A percentile compares a stretch with the other conserved stretches of the same genome.
Conservation (phyloP, 2,888 invertebrate genomes). For the Synanthedon formicaeformis region DNA sequence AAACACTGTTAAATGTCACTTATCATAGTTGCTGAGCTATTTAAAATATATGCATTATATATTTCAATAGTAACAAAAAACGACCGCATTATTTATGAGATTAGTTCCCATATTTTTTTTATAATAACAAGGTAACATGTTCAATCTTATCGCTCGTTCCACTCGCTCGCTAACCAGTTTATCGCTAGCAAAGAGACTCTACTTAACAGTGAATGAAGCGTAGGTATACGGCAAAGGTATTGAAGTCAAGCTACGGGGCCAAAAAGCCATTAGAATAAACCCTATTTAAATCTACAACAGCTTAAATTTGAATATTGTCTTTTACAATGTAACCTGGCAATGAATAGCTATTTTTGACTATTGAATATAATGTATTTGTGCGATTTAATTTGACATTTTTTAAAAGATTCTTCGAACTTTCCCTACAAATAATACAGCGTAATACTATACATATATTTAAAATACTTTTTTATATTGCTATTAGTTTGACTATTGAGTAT, state of each 20-base stretch:
- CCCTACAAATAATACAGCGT: background rate
- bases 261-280: conserved; percentile 12
- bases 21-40: no score
- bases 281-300: conserved; percentile 4
- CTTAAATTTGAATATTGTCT: conserved; percentile 20
- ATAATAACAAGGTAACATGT: no score
- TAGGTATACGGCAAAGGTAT: no score
- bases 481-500: background rate
- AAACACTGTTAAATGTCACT: no score
- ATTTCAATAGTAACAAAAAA: no score
- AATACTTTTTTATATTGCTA: background rate
- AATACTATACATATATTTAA: background rate
- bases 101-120: no score
- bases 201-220: no score
- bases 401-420: background rate
- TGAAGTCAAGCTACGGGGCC: conserved; percentile 6
- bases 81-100: no score
- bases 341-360: conserved; percentile 4
- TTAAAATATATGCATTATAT: no score
- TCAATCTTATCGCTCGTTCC: no score
- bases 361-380: conserved; percentile 15
- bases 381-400: conserved; percentile 9
- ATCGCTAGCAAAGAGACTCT: no score
- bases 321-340: conserved; percentile 9
- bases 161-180: no score